phyloP scores from a whole-genome alignment of 2,113 vertebrate genomes.

The Syngnathus floridae region DNA sequence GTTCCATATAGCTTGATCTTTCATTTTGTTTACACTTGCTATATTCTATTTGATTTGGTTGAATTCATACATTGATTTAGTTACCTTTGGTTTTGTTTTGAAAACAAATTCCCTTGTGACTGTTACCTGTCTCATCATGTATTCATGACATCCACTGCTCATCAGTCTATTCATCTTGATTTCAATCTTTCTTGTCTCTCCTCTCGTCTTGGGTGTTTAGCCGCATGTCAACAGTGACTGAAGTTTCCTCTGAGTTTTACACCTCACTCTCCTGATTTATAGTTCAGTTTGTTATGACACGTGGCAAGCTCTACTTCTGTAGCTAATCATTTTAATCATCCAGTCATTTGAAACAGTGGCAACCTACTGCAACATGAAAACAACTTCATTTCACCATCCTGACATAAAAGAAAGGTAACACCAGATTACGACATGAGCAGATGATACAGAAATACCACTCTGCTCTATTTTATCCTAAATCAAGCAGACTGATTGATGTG shows the following conservation, averaged over 20 bases:
- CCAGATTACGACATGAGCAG: conserved; percentile 20
- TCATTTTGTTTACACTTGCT: too few species aligned
- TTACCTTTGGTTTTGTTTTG: not conserved
- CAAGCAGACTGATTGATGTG: conserved; percentile 38
- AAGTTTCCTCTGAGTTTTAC: not conserved
- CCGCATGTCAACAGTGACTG: not conserved
- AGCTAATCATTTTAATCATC: too few species aligned
- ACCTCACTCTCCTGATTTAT: too few species aligned
- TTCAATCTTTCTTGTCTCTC: not conserved
- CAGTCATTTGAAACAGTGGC: too few species aligned
- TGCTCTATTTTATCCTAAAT: conserved; percentile 25
- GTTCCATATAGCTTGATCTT: too few species aligned
- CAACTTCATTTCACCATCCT: too few species aligned
- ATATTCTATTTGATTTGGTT: not conserved
- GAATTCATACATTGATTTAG: not conserved
- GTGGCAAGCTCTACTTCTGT: too few species aligned
- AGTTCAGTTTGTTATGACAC: too few species aligned
- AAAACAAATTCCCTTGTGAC: not conserved
- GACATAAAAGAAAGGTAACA: conserved; percentile 4
- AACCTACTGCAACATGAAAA: too few species aligned
- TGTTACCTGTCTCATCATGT: not conserved
- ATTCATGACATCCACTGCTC: not conserved
- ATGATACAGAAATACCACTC: conserved; percentile 18
- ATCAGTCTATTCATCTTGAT: not conserved
- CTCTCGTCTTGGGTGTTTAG: not conserved